Percentiles rank a stretch among this genome's conserved stretches.
phyloP scores from a whole-genome alignment of 2,888 invertebrate species.

The Gnatocerus cornutus region DNA sequence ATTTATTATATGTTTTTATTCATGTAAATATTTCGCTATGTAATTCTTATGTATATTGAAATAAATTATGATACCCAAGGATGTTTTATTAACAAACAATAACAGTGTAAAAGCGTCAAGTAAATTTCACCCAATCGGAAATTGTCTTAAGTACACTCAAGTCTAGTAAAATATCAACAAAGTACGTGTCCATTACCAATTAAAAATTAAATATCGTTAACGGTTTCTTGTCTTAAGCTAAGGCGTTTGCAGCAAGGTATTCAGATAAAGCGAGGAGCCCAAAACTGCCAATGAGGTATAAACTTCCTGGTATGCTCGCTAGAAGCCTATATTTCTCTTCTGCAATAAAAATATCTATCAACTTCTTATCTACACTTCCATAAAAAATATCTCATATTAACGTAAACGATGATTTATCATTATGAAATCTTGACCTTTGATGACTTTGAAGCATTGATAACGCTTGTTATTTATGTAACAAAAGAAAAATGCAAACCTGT shows the following conservation, averaged over 20 bases:
- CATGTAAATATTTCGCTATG: slow-evolving; percentile 61
- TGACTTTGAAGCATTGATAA: too few relatives aligned
- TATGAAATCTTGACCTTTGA: too few relatives aligned
- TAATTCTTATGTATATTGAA: slow-evolving; percentile 54
- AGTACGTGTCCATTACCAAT: slow-evolving; percentile 15
- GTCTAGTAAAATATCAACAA: slow-evolving; percentile 30
- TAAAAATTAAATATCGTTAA: neutral
- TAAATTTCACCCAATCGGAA: slow-evolving; percentile 29
- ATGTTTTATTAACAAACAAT: neutral
- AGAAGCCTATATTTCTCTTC: slow-evolving; percentile 86
- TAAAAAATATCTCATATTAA: too few relatives aligned
- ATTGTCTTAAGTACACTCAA: slow-evolving; percentile 33
- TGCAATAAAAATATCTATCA: slow-evolving; percentile 70
- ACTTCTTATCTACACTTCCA: neutral
- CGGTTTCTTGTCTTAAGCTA: slow-evolving; percentile 5
- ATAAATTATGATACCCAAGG: slow-evolving; percentile 38
- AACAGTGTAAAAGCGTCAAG: neutral
- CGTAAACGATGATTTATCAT: too few relatives aligned
- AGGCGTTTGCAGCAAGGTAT: slow-evolving; percentile 53
- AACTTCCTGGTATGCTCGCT: slow-evolving; percentile 85
- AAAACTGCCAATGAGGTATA: slow-evolving; percentile 84
- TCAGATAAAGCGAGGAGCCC: slow-evolving; percentile 75
- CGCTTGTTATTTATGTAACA: too few relatives aligned
- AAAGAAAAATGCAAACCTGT: too few relatives aligned
- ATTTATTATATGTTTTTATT: slow-evolving; percentile 60